phyloP scores from a whole-genome alignment of 1,140 invertebrate genomes.

The Anoplolepis gracilipes region DNA sequence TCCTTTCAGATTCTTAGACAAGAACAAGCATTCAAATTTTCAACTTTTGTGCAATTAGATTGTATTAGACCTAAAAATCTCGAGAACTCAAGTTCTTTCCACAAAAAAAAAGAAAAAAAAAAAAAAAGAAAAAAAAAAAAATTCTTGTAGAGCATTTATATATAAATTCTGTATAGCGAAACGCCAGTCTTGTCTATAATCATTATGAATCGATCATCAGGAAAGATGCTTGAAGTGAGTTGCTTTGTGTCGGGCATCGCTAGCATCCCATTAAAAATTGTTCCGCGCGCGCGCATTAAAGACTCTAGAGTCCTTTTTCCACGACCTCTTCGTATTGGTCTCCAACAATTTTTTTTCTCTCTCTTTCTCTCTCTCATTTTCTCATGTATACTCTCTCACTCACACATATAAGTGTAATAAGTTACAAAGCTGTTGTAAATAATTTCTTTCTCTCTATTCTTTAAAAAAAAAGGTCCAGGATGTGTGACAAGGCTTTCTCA shows the following conservation, averaged over 20 bases:
- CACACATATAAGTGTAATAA: slow-evolving; percentile 66
- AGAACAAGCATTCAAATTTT: neutral
- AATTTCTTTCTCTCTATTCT: slow-evolving; percentile 63
- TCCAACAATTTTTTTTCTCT: slow-evolving; percentile 75
- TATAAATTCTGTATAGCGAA: slow-evolving; percentile 42
- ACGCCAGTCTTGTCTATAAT: slow-evolving; percentile 51
- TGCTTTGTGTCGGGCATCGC: slow-evolving; percentile 54
- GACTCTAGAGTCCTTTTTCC: slow-evolving; percentile 61
- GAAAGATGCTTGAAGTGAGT: slow-evolving; percentile 61
- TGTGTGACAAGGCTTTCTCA: slow-evolving; percentile 83
- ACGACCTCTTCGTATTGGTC: slow-evolving; percentile 72
- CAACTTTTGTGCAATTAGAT: neutral
- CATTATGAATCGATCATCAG: slow-evolving; percentile 50
- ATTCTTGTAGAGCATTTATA: slow-evolving; percentile 7
- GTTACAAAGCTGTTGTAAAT: slow-evolving; percentile 71
- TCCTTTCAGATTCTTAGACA: neutral
- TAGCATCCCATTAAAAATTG: slow-evolving; percentile 79
- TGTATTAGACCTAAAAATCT: slow-evolving; percentile 53
- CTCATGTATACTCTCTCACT: slow-evolving; percentile 47
- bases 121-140: slow-evolving; percentile 1
- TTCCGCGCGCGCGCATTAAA: slow-evolving; percentile 75
- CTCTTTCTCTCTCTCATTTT: slow-evolving; percentile 61
- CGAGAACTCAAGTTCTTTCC: slow-evolving; percentile 40
- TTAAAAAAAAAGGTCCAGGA: slow-evolving; percentile 80
- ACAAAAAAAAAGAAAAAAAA: slow-evolving; percentile 32